Conservation (phyloP, 2,797 vertebrate genomes). For the Margarornis squamiger region DNA sequence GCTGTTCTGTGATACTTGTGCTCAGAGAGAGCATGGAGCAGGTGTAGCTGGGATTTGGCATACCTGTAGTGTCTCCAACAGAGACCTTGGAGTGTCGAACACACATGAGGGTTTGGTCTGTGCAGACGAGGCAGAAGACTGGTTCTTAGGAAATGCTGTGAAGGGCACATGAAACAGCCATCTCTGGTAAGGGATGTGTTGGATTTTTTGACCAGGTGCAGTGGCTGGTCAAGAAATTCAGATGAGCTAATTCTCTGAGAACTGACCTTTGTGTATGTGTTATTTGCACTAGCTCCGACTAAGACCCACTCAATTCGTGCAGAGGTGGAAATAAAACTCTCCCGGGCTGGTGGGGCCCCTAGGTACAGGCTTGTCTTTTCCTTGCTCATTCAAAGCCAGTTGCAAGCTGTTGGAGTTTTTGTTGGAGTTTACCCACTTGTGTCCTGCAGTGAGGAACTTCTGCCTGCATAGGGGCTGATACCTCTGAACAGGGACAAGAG, state of each 20-base stretch:
- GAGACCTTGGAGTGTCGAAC: not conserved
- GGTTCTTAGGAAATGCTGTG: not conserved
- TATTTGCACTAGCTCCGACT: not conserved
- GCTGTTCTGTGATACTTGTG: not conserved
- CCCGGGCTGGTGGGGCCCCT: not conserved
- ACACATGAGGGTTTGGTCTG: rapidly evolving
- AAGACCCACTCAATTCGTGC: not conserved
- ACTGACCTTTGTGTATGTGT: not conserved
- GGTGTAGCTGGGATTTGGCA: not conserved
- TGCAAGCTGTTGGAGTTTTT: not conserved
- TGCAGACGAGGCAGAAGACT: not conserved
- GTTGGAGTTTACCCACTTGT: not conserved
- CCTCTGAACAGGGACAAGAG: not conserved
- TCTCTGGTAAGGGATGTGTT: not conserved
- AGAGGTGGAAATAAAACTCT: not conserved
- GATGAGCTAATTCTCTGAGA: not conserved
- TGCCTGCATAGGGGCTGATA: not conserved
- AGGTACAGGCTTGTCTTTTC: not conserved
- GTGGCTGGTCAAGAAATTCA: not conserved
- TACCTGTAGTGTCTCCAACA: not conserved
- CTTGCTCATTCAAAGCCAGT: not conserved
- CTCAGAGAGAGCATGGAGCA: not conserved
- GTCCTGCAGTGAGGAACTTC: not conserved
- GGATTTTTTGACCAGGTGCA: not conserved
- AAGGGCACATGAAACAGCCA: not conserved